These are phyloP conservation scores for Eulithis testata DNA, from an alignment of 2,888 invertebrate species.

Conservation along the genomic window DNA sequence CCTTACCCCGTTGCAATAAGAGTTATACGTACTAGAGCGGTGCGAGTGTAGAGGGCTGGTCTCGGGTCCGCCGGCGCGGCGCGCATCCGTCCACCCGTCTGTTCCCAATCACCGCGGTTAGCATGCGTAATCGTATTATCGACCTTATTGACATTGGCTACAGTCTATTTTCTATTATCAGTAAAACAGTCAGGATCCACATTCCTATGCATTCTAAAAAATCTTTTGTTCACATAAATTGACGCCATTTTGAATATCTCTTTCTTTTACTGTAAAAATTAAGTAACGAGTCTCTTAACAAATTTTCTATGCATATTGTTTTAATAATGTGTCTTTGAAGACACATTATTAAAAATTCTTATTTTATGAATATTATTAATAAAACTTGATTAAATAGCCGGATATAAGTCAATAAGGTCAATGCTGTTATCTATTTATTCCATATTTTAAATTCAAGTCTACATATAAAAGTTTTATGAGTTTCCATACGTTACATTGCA, in stretches of 20 bases:
- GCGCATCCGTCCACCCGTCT: conserved; percentile 79
- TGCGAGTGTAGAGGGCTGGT: conserved; percentile 93
- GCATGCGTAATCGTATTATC: conserved; percentile 32
- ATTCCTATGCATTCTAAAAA: neutral
- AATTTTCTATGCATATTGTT: neutral
- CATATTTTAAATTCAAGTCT: conserved; percentile 14
- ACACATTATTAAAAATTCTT: neutral
- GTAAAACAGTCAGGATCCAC: too few relatives aligned
- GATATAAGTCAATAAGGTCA: conserved; percentile 23
- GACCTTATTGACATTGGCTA: conserved; percentile 43
- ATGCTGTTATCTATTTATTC: conserved; percentile 23
- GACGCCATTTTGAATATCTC: too few relatives aligned
- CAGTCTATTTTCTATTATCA: neutral
- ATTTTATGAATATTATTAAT: neutral
- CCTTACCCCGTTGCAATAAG: conserved; percentile 29
- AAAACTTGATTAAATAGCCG: neutral
- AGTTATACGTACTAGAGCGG: conserved; percentile 90
- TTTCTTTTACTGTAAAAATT: too few relatives aligned
- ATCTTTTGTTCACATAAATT: neutral
- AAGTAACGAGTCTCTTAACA: too few relatives aligned
- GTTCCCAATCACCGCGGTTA: conserved; percentile 75
- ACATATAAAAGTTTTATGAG: conserved; percentile 23
- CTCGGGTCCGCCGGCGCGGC: conserved; percentile 87
- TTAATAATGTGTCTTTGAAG: neutral
- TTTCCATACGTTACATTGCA: conserved; percentile 26